A percentile compares a stretch with the other conserved stretches of the same genome.
These are phyloP conservation scores for Tethea ocularis DNA, from an alignment of 2,888 invertebrate species.

Conservation along the genomic window DNA sequence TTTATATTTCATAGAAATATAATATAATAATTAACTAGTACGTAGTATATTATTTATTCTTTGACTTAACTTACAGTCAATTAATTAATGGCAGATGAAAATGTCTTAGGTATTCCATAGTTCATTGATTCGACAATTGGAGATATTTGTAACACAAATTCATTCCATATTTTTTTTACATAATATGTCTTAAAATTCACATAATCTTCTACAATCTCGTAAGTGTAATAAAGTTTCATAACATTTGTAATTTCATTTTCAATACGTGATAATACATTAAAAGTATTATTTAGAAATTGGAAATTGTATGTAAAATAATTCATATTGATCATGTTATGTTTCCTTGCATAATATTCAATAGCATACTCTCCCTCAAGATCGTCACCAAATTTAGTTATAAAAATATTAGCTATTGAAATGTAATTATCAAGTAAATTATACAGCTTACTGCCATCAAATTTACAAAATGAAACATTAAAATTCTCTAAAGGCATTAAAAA, in stretches of 20 bases:
- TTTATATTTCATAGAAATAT: no score
- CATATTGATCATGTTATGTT: conserved; percentile 35
- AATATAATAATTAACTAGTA: no score
- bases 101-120: not conserved
- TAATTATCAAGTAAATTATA: conserved; percentile 29
- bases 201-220: conserved; percentile 46
- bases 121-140: conserved; percentile 18
- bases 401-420: conserved; percentile 22
- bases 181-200: conserved; percentile 34
- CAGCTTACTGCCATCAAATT: conserved; percentile 41
- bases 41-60: no score
- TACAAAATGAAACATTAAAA: conserved; percentile 37
- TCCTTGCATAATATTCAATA: conserved; percentile 39
- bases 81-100: no score
- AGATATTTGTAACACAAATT: conserved; percentile 22
- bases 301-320: conserved; percentile 24
- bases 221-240: conserved; percentile 41
- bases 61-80: no score
- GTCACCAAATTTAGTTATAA: conserved; percentile 26
- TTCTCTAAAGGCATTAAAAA: conserved; percentile 18
- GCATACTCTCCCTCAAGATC: conserved; percentile 14
- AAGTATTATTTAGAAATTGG: conserved; percentile 25
- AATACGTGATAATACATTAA: conserved; percentile 26
- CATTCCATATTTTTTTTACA: conserved; percentile 26
- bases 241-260: conserved; percentile 29